Conservation (phyloP, 2,888 invertebrate genomes). For the Glyphotaelius pellucidus region DNA sequence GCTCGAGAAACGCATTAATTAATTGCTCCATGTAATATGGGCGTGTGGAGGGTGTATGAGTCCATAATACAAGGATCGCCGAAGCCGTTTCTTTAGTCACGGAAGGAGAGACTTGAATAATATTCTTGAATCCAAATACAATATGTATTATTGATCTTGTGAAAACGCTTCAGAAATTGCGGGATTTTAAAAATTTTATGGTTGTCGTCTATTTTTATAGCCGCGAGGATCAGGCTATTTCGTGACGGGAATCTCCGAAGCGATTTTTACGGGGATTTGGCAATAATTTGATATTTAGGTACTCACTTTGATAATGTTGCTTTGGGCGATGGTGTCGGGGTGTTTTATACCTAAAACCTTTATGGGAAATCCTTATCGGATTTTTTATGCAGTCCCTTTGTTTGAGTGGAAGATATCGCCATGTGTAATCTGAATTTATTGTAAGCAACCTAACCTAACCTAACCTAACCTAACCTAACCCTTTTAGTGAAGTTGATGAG, state of each 20-base stretch:
- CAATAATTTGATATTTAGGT: constrained; percentile 59
- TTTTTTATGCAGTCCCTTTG: neutral
- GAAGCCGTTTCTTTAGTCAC: constrained; percentile 37
- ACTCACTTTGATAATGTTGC: constrained; percentile 13
- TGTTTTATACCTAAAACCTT: constrained; percentile 16
- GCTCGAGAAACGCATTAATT: neutral
- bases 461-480: neutral
- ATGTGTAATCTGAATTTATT: neutral
- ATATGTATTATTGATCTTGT: constrained; percentile 64
- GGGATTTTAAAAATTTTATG: constrained; percentile 64
- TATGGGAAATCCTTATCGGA: neutral
- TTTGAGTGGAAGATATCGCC: neutral
- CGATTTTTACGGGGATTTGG: constrained; percentile 61
- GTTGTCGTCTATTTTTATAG: constrained; percentile 65
- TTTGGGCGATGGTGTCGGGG: neutral
- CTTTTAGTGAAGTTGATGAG: too few relatives aligned
- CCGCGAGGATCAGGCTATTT: constrained; percentile 52
- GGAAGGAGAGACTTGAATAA: constrained; percentile 29
- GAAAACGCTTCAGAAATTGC: constrained; percentile 54
- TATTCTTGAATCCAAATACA: constrained; percentile 56
- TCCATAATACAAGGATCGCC: neutral
- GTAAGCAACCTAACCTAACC: neutral
- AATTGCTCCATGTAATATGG: neutral
- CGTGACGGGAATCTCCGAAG: constrained; percentile 61
- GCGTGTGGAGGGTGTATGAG: neutral